These are phyloP conservation scores for Lepus townsendii DNA, from an alignment of 2,797 vertebrate species.

Conservation along the genomic window DNA sequence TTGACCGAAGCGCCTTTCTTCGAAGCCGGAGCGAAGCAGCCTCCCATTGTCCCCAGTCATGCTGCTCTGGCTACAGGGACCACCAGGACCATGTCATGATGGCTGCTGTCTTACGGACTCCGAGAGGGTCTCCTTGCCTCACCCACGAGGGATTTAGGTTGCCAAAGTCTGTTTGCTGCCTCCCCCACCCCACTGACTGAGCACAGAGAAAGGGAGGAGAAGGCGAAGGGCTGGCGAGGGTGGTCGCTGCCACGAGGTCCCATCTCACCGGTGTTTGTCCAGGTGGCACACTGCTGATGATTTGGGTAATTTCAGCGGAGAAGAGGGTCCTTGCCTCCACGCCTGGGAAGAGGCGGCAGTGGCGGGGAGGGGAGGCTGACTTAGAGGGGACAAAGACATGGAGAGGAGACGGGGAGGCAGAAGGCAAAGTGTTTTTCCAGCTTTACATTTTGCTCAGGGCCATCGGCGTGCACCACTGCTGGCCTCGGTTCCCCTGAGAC, in stretches of 20 bases:
- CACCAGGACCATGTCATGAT: accelerated
- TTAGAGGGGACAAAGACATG: conserved; percentile 66
- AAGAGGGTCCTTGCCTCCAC: not conserved
- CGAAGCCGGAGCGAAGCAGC: too few relatives aligned
- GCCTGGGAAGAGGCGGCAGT: accelerated
- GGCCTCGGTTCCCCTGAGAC: conserved; percentile 61
- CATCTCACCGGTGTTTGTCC: not conserved
- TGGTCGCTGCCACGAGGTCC: not conserved
- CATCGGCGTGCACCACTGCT: conserved; percentile 57
- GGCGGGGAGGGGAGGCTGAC: not conserved
- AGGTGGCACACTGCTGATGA: conserved; percentile 8
- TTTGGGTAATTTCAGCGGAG: conserved; percentile 55
- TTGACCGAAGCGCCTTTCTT: not conserved
- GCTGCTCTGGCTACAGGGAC: not conserved
- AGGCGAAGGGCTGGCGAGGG: accelerated
- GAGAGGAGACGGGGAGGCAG: conserved; percentile 67
- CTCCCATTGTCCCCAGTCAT: accelerated
- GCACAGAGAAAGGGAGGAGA: not conserved
- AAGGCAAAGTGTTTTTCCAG: conserved; percentile 75
- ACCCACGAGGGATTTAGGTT: not conserved
- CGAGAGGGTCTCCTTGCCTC: not conserved
- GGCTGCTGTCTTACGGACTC: not conserved
- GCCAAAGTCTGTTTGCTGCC: not conserved
- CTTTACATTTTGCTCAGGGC: conserved; percentile 73
- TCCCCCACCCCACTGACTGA: not conserved